Evolutionary conservation across 1,140 invertebrate genomes (phyloP), one percentile per base, ranked within the genome.

Genomic region (Drosophila pallidifrons): DNA sequence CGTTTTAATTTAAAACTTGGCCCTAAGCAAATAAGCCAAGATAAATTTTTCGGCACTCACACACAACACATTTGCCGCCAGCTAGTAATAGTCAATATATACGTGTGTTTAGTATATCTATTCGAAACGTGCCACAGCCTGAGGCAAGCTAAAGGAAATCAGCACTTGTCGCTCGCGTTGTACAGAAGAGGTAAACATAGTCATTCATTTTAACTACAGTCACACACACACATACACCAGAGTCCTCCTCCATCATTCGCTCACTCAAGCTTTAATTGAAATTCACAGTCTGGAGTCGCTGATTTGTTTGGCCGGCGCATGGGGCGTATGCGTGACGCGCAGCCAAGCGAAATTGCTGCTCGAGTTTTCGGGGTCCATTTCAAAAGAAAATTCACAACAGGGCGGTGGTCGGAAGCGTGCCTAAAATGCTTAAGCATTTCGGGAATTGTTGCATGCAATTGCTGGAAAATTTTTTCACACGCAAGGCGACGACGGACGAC

Each of bases 371-470:
- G 55, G 65, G 38, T 49, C 25, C 57, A 28, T 59, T 59, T 59
- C 15, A 28, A 13, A 49, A 72, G 45, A 47, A 51, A 45, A 13
- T 47, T 25, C 20, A 25, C 20, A 25, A 25, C 20, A 25, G 20
- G 43, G 10, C 25, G 25, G n/a, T n/a, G 8, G 60, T 58, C 80
- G 82, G 82, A 88, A 87, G 82, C 82, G 82, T 87, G 83, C 83
- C 80, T 83, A 81, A 87, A 89, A 87, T 87, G 83, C 80, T 81
- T 83, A 89, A 87, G 83, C 80, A 88, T 77, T 77, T 70, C 66
- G 74, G 67, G 75, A 88, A 80, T 88, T 83, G 81, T 87, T 80
- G 85, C 83, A 88, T 88, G 83, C 83, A 88, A 88, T 88, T 87
- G 83, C 83, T 87, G 77, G 83, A 89, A 89, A 88, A 88, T 78